Conservation (phyloP, 2,797 vertebrate genomes). For the Pangasius mekongensis region DNA sequence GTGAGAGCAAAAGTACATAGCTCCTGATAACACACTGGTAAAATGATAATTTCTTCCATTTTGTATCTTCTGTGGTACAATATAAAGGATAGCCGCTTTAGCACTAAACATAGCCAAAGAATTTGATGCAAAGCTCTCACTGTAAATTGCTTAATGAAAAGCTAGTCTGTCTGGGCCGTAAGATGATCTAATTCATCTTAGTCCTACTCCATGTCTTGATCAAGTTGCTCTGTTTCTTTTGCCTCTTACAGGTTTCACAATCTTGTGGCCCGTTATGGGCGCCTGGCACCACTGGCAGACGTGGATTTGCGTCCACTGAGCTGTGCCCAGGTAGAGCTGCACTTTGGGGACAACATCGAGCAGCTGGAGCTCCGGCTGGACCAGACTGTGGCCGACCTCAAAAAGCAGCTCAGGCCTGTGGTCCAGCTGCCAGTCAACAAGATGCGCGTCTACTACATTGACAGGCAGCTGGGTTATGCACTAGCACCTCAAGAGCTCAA, state of each 20-base stretch:
- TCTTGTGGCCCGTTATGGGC: constrained; percentile 91
- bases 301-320: constrained; percentile 90
- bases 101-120: neutral
- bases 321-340: constrained; percentile 85
- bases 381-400: constrained; percentile 92
- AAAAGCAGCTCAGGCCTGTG: constrained; percentile 85
- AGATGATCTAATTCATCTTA: neutral
- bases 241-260: constrained; percentile 82
- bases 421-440: constrained; percentile 86
- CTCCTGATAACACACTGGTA: neutral
- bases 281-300: constrained; percentile 89
- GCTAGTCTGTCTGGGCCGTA: neutral
- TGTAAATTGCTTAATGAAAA: neutral
- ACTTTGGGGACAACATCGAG: constrained; percentile 87
- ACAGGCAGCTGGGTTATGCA: constrained; percentile 80
- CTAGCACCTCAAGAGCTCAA: constrained; percentile 92
- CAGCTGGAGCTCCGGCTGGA: constrained; percentile 88
- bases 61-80: neutral
- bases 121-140: neutral
- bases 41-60: neutral
- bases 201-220: neutral
- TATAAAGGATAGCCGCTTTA: neutral
- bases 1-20: neutral
- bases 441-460: constrained; percentile 91
- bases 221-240: constrained; percentile 15